Conservation (phyloP, 2,888 invertebrate species). For the Diplazon laetatorius region DNA sequence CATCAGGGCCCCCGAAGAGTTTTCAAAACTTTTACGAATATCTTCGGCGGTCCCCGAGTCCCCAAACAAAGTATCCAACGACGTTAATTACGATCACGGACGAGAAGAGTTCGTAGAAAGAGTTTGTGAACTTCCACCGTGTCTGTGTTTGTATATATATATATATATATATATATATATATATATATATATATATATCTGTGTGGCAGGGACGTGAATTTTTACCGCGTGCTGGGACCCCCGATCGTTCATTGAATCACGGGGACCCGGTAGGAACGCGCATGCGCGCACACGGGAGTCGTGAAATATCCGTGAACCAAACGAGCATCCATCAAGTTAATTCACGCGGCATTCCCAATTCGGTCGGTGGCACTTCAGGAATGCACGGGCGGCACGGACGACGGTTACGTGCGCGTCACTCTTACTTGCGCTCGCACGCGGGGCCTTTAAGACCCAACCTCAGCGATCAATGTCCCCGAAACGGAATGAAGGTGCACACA, state of each 20-base stretch:
- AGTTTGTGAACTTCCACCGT: conserved; percentile 19
- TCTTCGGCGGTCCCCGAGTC: conserved; percentile 44
- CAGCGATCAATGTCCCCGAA: conserved; percentile 25
- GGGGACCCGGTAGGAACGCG: conserved; percentile 4
- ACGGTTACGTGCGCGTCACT: conserved; percentile 41
- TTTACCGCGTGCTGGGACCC: conserved; percentile 44
- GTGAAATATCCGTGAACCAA: conserved; percentile 41
- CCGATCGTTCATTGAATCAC: conserved; percentile 55
- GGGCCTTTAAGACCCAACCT: conserved; percentile 35
- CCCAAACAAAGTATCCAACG: conserved; percentile 54
- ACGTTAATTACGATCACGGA: conserved; percentile 63
- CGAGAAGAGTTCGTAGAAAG: conserved; percentile 48
- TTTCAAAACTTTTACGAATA: conserved; percentile 57
- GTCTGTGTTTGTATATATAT: no score
- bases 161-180: no score
- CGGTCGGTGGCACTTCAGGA: conserved; percentile 57
- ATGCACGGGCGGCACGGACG: conserved; percentile 51
- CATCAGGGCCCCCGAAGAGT: conserved; percentile 40
- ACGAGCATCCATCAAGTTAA: conserved; percentile 64
- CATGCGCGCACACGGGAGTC: conserved; percentile 37
- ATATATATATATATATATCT: no score
- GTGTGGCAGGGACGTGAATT: conserved; percentile 30
- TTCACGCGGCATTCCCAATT: conserved; percentile 61
- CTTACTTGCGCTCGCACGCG: not conserved
- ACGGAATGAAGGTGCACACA: conserved; percentile 22